Percentiles rank a stretch among this genome's conserved stretches.
Conservation (phyloP, 1,140 invertebrate species). For the Psix sp. region DNA sequence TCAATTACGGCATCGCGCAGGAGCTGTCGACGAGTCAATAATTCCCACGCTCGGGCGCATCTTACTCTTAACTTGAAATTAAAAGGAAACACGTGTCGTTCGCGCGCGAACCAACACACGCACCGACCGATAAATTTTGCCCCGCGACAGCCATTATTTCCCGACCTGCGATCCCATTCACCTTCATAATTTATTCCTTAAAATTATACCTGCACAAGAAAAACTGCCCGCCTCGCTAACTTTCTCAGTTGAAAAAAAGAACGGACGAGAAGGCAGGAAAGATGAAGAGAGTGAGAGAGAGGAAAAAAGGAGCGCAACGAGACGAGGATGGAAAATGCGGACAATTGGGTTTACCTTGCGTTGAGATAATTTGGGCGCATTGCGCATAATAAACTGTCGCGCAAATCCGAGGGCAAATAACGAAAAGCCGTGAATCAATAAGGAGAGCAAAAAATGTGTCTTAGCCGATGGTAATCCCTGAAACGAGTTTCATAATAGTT, state of each 20-base stretch:
- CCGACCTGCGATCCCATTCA: conserved; percentile 48
- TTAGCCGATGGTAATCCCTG: conserved; percentile 33
- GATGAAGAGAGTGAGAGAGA: not conserved
- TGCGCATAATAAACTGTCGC: conserved; percentile 33
- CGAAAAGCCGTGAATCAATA: conserved; percentile 45
- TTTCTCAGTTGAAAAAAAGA: conserved; percentile 36
- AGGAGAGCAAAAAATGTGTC: conserved; percentile 23
- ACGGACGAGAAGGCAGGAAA: not conserved
- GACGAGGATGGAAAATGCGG: conserved; percentile 6
- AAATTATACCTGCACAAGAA: conserved; percentile 53
- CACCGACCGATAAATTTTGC: conserved; percentile 40
- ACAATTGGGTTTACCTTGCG: conserved; percentile 26
- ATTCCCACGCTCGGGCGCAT: conserved; percentile 35
- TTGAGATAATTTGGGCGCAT: conserved; percentile 9
- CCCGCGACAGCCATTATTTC: conserved; percentile 34
- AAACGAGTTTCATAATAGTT: conserved; percentile 45
- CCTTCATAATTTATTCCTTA: conserved; percentile 51
- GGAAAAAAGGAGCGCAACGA: conserved; percentile 1
- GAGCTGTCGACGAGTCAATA: conserved; percentile 28
- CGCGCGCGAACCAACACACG: conserved; percentile 12
- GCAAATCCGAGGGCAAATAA: conserved; percentile 33
- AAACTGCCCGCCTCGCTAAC: conserved; percentile 45
- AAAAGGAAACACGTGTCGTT: conserved; percentile 31
- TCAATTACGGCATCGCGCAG: conserved; percentile 12
- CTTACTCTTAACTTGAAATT: conserved; percentile 32